Evolutionary conservation across 2,797 vertebrate species (phyloP), one percentile per base, ranked within the genome.

Genomic region (Crocodylus rhombifer): DNA sequence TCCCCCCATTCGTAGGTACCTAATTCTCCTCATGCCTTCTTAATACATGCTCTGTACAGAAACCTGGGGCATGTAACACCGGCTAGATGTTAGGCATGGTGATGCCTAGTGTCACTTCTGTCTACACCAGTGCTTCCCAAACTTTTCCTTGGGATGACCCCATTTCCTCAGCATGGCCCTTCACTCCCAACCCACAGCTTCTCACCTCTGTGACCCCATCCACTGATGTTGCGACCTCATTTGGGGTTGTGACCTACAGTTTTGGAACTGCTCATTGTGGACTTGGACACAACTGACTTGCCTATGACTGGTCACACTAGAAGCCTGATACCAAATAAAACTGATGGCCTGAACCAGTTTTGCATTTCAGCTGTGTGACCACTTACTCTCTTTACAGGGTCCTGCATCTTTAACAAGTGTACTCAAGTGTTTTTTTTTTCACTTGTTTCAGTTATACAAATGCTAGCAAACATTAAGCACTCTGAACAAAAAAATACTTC

Each of bases 291-390:
- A 28, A 36, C 30, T 69, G 88, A 80, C 51, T 13, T 77, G 36
- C 56, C 75, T 82, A 75, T 51, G 42, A 51, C 42, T 88, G 60
- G 60, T 61, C 76, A 56, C n/a, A 13, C 42, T 23, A 81, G 60
- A 63, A 85, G 88, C 14, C 75, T 87, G 77, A 63, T 83, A 81
- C 13, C 30, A 91, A 28, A 4, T 81, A 69, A 82, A 74, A 77
- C 58, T 64, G 4, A 1, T 0, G 0, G 55, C 7, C 87, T 62
- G 75, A 86, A 74, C 78, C 42, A 78, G 63, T 6, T 61, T 88
- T 89, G 84, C 81, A 51, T 58, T 56, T 92, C 83, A 92, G 89
- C 83, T 90, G 86, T 14, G 60, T 36, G 86, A 69, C 25, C 56
- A 93, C 23, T 57, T 85, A 13, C 60, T 81, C 25, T 21, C 90